phyloP scores from a whole-genome alignment of 2,113 vertebrate genomes.

The Plotosus lineatus region DNA sequence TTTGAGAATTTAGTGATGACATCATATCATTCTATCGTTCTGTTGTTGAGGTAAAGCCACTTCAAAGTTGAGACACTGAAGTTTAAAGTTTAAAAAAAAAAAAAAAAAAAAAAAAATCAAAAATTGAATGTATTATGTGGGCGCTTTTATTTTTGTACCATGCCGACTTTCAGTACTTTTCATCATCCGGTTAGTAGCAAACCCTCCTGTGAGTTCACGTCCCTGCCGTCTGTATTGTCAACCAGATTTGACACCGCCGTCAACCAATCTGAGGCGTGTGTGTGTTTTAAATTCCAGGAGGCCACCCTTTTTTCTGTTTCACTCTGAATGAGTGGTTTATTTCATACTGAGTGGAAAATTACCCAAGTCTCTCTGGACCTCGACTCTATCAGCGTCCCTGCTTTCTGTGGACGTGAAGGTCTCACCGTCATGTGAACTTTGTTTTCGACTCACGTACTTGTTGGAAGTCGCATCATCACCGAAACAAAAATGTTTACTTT shows the following conservation, averaged over 20 bases:
- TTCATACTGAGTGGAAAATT: constrained; percentile 21
- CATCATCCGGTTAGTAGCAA: constrained; percentile 14
- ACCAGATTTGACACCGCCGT: constrained; percentile 1
- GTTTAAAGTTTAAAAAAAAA: neutral
- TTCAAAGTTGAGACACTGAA: neutral
- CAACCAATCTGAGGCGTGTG: neutral
- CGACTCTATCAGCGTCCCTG: constrained; percentile 33
- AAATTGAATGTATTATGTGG: too few species aligned
- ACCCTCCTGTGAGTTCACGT: neutral
- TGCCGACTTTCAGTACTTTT: neutral
- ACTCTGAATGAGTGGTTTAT: constrained; percentile 6
- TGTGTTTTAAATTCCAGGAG: constrained; percentile 5
- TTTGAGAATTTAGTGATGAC: neutral
- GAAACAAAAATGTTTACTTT: neutral
- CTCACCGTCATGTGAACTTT: neutral
- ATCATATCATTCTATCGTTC: neutral
- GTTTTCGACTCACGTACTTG: neutral
- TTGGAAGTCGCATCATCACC: neutral
- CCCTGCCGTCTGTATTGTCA: constrained; percentile 2
- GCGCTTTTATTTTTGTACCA: neutral
- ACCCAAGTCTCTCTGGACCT: constrained; percentile 23
- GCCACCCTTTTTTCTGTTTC: neutral
- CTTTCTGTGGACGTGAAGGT: neutral
- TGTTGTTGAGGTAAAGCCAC: neutral
- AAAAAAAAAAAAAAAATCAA: neutral